These are phyloP conservation scores for Callorhinus ursinus DNA, from an alignment of 2,113 vertebrate genomes.

Conservation along the genomic window DNA sequence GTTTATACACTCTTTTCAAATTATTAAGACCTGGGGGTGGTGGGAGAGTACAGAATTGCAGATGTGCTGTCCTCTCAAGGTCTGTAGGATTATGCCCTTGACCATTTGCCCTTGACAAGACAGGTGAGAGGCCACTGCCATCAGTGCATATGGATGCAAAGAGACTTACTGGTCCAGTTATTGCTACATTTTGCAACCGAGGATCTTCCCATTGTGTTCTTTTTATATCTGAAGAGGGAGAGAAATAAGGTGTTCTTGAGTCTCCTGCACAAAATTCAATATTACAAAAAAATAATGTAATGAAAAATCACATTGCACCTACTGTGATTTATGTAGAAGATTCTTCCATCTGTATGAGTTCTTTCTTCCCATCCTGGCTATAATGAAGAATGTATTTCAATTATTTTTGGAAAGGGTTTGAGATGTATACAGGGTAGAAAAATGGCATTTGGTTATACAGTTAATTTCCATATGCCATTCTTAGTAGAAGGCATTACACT, in stretches of 20 bases:
- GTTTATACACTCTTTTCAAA: not conserved
- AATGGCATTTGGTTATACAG: not conserved
- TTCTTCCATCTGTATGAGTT: slow-evolving; percentile 94
- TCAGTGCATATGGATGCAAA: not conserved
- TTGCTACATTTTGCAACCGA: slow-evolving; percentile 93
- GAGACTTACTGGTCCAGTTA: slow-evolving; percentile 96
- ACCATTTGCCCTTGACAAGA: not conserved
- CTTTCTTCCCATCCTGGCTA: slow-evolving; percentile 99
- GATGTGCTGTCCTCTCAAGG: not conserved
- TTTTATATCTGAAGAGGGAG: slow-evolving; percentile 91
- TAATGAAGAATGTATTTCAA: slow-evolving; percentile 56
- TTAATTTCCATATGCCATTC: not conserved
- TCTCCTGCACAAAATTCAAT: not conserved
- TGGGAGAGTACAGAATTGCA: not conserved
- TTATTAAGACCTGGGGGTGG: not conserved
- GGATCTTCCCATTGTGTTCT: slow-evolving; percentile 98
- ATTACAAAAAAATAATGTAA: not conserved
- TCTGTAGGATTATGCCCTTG: not conserved
- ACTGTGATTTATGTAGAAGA: slow-evolving; percentile 99
- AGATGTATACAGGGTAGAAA: not conserved
- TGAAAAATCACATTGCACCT: slow-evolving; percentile 71
- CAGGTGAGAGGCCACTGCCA: not conserved
- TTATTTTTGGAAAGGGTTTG: slow-evolving; percentile 16
- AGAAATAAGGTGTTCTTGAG: slow-evolving; percentile 35
- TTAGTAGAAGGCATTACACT: not conserved